Evolutionary conservation across 1,140 invertebrate species (phyloP), one percentile per base, ranked within the genome.

Genomic region (Drosophila carrolli): DNA sequence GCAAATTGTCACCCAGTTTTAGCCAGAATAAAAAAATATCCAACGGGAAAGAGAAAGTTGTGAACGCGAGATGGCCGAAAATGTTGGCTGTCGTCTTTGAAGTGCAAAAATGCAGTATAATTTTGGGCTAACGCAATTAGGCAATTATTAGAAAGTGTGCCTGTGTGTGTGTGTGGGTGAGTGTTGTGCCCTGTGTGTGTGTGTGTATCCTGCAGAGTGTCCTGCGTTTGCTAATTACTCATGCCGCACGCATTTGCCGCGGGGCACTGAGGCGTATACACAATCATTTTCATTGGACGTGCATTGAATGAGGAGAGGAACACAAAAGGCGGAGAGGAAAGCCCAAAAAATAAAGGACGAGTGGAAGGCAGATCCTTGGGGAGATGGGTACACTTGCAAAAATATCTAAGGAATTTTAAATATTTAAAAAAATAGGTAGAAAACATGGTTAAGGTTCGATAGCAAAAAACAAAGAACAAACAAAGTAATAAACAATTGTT

Each of bases 231-330:
- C 83, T 88, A 88, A 88, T 88, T 88, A 88, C 83, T 88, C 80
- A 89, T 88, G 83, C 80, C 78, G 83, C 65, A 82, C 82, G 83
- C 82, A 85, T 88, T 88, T 78, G 68, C 67, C 84, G 53, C 51
- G 65, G 54, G 80, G 84, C 83, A 89, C 84, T 88, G 80, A 89
- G 83, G 80, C 85, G 84, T 89, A 89, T 88, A 89, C 83, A 88
- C 83, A 88, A 88, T 88, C 82, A 88, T 84, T 88, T 88, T 80
- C 85, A 76, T 41, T 50, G 72, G 78, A 88, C 83, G 83, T 88
- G 83, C 84, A 90, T 71, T 77, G 83, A 84, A 88, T 88, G 32
- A 38, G 46, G 48, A 37, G 70, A 48, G 61, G n/a, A 48, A 23
- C 46, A 35, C 19, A 38, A 19, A 19, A 41, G 6, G 43, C 5